A percentile compares a stretch with the other conserved stretches of the same genome.
Conservation (phyloP, 2,113 vertebrate species). For the Trogon melanurus region DNA sequence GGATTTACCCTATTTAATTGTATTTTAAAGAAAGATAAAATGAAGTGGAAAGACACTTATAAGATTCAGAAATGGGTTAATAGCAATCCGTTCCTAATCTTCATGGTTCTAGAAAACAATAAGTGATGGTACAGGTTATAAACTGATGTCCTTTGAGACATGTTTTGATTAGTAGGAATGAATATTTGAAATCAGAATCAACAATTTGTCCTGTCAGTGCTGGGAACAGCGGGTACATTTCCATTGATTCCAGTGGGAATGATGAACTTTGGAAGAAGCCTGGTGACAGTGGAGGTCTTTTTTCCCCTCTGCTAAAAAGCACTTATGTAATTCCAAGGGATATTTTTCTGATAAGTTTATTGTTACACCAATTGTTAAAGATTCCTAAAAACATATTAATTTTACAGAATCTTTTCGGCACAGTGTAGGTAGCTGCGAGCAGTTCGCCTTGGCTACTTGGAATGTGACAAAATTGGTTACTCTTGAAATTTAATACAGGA, state of each 20-base stretch:
- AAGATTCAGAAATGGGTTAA: background rate
- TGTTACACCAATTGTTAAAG: background rate
- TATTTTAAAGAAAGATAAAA: background rate
- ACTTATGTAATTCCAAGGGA: background rate
- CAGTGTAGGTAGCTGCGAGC: background rate
- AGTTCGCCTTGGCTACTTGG: background rate
- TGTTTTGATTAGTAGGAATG: background rate
- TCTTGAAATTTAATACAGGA: background rate
- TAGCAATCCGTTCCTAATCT: background rate
- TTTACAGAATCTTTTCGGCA: background rate
- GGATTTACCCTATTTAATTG: background rate
- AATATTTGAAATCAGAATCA: background rate
- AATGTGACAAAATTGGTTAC: background rate
- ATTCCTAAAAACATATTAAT: background rate
- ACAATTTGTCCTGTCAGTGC: background rate
- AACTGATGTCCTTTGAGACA: background rate
- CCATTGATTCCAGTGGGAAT: background rate
- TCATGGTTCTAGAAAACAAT: background rate
- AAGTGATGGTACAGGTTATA: background rate
- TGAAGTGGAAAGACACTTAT: background rate
- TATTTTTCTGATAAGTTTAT: background rate
- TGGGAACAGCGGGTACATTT: background rate
- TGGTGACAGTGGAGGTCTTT: background rate
- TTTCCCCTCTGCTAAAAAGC: background rate
- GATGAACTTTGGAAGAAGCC: background rate